phyloP scores from a whole-genome alignment of 2,797 vertebrate genomes.

The Rhinella marina region DNA sequence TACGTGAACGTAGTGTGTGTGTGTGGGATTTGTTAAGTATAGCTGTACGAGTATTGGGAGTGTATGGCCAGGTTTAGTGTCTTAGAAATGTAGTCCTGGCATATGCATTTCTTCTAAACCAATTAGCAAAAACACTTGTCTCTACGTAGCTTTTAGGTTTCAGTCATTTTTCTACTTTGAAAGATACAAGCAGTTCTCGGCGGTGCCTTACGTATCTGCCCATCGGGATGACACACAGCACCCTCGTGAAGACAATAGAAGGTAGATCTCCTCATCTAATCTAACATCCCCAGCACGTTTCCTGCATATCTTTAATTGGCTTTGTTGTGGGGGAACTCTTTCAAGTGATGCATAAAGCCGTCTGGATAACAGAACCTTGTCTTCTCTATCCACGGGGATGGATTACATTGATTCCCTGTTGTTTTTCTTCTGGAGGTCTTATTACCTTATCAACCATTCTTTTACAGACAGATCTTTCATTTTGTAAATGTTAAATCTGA shows the following conservation, averaged over 20 bases:
- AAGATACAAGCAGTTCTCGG: neutral
- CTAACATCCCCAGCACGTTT: neutral
- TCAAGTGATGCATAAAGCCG: conserved; percentile 23
- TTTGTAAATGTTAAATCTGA: neutral
- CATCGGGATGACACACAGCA: neutral
- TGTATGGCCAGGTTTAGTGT: neutral
- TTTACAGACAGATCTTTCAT: neutral
- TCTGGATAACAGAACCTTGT: neutral
- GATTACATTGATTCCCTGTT: conserved; percentile 22
- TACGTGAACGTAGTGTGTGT: too few relatives aligned
- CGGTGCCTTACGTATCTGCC: neutral
- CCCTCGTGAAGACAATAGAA: neutral
- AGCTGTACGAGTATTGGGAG: too few relatives aligned
- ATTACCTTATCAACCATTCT: neutral
- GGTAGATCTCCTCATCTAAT: neutral
- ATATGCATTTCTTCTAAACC: neutral
- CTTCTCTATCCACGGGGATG: neutral
- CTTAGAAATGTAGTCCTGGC: neutral
- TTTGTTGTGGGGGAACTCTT: conserved; percentile 19
- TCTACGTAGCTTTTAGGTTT: neutral
- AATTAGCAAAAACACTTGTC: neutral
- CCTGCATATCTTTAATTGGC: conserved; percentile 11
- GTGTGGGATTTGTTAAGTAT: too few relatives aligned
- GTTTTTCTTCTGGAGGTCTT: neutral
- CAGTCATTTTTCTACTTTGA: neutral